Base-by-base conservation (phyloP, 1,140 invertebrate genomes). In the Drosophila lowei region DNA sequence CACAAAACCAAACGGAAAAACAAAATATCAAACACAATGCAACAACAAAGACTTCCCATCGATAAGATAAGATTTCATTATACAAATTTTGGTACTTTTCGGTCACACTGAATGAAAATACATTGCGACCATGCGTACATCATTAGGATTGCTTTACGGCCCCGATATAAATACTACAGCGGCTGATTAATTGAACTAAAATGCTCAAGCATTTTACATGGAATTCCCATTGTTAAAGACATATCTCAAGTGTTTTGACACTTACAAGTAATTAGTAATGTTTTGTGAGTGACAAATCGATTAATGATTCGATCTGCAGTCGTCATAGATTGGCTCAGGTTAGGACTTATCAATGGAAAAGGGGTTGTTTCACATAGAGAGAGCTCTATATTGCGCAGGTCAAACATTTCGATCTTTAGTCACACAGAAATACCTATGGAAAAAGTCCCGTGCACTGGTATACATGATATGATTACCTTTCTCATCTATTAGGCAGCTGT, bases 41-140 rank as follows among this genome's bases (percentile, higher is more conserved):
- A 62, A 47, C n/a, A 57, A 55, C 43, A 52, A 43, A n/a, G 25
- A 21, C 25, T 68, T 9, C 44, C n/a, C 15, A 68, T 70, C 30
- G 78, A 81, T 83, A 50, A 81, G 78, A 83, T 81, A 81, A 68
- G 50, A 64, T 47, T 63, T 67, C 44, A 68, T 57, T 73, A 77
- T 52, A 38, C 11, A 63, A 72, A 23, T 58, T 67, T 68, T 23
- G 61, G 49, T 13, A 42, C 42, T 2, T 41, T 23, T 42, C 41
- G 30, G 11, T 6, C 21, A 68, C 66, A 68, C 34, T 57, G 25
- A 9, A 34, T 18, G 38, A 18, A 48, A 57, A 57, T 57, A 57
- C 48, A 42, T 42, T 49, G 11, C 44, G 63, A 0, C 11, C 52
- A 68, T 44, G 44, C 44, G 34, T 55, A 43, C 25, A 57, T 70